phyloP scores from a whole-genome alignment of 2,888 invertebrate genomes.

The Patella pellucida region DNA sequence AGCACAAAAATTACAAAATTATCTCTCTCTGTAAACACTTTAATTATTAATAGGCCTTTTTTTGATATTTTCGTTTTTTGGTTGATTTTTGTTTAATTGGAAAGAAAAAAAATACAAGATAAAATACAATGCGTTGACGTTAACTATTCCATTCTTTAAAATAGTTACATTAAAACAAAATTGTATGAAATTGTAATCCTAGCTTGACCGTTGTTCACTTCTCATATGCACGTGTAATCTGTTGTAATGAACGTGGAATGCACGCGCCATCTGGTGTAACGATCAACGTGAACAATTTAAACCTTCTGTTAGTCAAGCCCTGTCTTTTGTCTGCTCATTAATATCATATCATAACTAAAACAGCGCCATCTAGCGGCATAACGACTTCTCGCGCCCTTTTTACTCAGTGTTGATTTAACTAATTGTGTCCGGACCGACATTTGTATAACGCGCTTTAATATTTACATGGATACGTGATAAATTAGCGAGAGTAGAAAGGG shows the following conservation, averaged over 20 bases:
- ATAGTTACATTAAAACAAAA: too few species aligned
- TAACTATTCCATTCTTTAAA: too few species aligned
- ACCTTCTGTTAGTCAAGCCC: not conserved
- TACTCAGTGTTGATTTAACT: not conserved
- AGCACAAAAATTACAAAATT: too few species aligned
- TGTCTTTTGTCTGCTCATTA: constrained; percentile 1
- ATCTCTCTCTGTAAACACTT: too few species aligned
- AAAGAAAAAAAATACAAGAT: too few species aligned
- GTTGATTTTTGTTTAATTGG: too few species aligned
- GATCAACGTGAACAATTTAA: not conserved
- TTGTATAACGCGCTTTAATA: not conserved
- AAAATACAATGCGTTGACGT: too few species aligned
- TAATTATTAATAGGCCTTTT: too few species aligned
- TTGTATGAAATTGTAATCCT: too few species aligned
- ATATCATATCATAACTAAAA: not conserved
- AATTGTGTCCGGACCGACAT: not conserved
- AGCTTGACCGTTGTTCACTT: too few species aligned
- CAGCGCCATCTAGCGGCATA: not conserved
- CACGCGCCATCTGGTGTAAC: constrained; percentile 10
- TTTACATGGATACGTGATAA: not conserved
- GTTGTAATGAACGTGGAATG: not conserved
- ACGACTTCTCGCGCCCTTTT: not conserved
- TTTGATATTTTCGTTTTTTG: too few species aligned
- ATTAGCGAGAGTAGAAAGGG: not conserved
- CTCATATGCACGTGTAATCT: too few species aligned